phyloP scores from a whole-genome alignment of 2,888 invertebrate species.

The Ceramica pisi region DNA sequence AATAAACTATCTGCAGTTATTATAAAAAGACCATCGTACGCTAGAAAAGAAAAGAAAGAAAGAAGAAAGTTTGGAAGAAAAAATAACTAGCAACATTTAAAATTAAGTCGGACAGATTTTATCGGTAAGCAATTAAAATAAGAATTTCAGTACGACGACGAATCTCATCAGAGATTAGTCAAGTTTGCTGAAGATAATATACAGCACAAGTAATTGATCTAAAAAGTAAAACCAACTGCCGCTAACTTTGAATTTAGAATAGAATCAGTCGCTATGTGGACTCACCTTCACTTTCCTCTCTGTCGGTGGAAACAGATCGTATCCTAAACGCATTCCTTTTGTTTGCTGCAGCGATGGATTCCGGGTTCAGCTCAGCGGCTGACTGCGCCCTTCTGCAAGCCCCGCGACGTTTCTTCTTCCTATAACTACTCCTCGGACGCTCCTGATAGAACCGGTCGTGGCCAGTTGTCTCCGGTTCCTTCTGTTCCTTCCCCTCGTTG shows the following conservation, averaged over 20 bases:
- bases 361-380: constrained; percentile 92
- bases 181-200: not conserved
- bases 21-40: constrained; percentile 62
- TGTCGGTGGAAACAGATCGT: constrained; percentile 92
- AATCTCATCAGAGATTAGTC: not conserved
- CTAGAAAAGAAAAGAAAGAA: constrained; percentile 41
- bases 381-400: constrained; percentile 93
- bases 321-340: constrained; percentile 92
- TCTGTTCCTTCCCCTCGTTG: constrained; percentile 89
- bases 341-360: constrained; percentile 92
- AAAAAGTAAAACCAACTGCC: not conserved
- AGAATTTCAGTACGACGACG: not conserved
- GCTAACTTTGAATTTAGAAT: not conserved
- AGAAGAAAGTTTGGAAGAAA: constrained; percentile 23
- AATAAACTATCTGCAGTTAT: constrained; percentile 12
- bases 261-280: not conserved
- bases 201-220: not conserved
- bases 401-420: constrained; percentile 90
- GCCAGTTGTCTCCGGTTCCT: constrained; percentile 93
- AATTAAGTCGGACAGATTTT: not conserved
- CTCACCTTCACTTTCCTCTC: constrained; percentile 90
- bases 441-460: constrained; percentile 95
- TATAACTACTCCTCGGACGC: constrained; percentile 88
- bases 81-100: constrained; percentile 17
- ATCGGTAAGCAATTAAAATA: not conserved